Evolutionary conservation across 2,888 invertebrate genomes (phyloP).

Genomic region (Meliscaeva auricollis): DNA sequence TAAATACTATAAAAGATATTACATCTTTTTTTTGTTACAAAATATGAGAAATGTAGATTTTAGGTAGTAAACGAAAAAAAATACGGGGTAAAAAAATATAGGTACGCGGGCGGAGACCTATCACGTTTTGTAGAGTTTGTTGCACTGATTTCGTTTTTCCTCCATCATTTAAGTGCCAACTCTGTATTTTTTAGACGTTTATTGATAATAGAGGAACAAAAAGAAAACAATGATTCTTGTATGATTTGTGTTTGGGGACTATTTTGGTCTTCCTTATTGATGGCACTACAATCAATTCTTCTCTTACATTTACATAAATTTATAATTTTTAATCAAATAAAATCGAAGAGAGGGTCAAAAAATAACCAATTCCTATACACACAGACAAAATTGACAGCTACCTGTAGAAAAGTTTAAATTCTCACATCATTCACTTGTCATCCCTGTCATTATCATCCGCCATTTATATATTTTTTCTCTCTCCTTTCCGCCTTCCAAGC

Average conservation of each 20-base stretch:
- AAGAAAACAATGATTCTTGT: no score
- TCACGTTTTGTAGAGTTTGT: no score
- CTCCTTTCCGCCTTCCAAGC: slow-evolving; percentile 1
- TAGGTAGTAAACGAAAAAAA: not conserved
- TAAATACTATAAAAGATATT: not conserved
- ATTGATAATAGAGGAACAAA: no score
- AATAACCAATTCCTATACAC: not conserved
- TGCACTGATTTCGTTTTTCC: no score
- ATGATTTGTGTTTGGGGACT: not conserved
- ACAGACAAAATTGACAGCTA: slow-evolving; percentile 60
- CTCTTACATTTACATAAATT: not conserved
- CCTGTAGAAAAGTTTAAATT: slow-evolving; percentile 68
- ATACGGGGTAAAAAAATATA: no score
- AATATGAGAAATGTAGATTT: not conserved
- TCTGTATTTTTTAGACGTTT: no score
- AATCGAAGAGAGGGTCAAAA: not conserved
- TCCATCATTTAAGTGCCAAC: no score
- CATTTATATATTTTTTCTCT: slow-evolving; percentile 1
- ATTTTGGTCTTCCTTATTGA: not conserved
- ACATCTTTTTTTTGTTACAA: not conserved
- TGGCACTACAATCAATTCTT: not conserved
- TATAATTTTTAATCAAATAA: slow-evolving; percentile 5
- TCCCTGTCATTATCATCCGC: slow-evolving; percentile 17
- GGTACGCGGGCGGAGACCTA: no score
- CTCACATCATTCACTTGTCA: slow-evolving; percentile 53